phyloP scores from a whole-genome alignment of 2,888 invertebrate genomes.

The Xestobium rufovillosum region DNA sequence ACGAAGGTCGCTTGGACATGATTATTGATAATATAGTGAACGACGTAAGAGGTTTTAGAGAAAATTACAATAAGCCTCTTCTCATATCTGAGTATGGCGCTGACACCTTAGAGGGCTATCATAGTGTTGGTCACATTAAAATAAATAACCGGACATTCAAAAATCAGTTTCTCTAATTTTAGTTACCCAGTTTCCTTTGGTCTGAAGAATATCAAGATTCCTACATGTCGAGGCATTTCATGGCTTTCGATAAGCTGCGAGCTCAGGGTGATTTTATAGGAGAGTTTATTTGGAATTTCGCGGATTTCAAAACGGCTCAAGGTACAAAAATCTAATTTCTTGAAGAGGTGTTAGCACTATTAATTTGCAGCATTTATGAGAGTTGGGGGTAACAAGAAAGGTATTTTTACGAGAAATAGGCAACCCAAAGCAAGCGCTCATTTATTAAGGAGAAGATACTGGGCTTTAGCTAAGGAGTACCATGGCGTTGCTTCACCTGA shows the following conservation, averaged over 20 bases:
- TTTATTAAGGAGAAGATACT: conserved; percentile 71
- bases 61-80: conserved; percentile 76
- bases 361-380: conserved; percentile 58
- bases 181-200: conserved; percentile 77
- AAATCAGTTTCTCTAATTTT: too few species aligned
- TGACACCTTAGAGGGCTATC: conserved; percentile 86
- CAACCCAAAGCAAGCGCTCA: conserved; percentile 88
- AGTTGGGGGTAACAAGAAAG: conserved; percentile 84
- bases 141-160: too few species aligned
- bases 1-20: conserved; percentile 69
- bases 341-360: conserved; percentile 5
- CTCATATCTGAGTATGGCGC: conserved; percentile 95
- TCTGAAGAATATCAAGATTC: conserved; percentile 89
- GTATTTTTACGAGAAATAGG: conserved; percentile 79
- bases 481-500: conserved; percentile 49
- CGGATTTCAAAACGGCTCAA: conserved; percentile 91
- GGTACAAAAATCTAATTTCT: too few species aligned
- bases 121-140: conserved; percentile 75
- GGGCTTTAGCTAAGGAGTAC: conserved; percentile 54
- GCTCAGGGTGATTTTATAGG: too few species aligned
- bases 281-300: conserved; percentile 97
- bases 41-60: conserved; percentile 72
- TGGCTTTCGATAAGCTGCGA: conserved; percentile 77
- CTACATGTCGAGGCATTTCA: conserved; percentile 74
- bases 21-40: conserved; percentile 62